These are phyloP conservation scores for Hydrochoerus hydrochaeris DNA, from an alignment of 2,113 vertebrate species.

Conservation along the genomic window DNA sequence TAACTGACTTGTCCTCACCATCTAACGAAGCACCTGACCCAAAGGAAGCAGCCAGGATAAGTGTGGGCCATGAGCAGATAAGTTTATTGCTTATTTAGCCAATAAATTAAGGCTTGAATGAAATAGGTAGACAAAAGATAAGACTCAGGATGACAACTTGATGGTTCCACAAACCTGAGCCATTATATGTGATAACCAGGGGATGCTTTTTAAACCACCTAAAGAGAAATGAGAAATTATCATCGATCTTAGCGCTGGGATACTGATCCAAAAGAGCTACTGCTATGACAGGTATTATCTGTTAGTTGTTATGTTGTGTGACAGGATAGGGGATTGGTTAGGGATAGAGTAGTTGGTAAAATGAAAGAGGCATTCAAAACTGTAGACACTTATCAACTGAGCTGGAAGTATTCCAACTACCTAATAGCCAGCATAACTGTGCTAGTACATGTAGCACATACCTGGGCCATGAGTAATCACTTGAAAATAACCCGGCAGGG, in stretches of 20 bases:
- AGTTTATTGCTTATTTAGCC: background rate
- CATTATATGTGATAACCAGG: background rate
- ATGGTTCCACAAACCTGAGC: background rate
- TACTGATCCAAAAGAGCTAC: background rate
- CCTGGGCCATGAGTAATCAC: slow-evolving; percentile 22
- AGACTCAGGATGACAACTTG: background rate
- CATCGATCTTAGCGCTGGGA: background rate
- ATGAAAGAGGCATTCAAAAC: background rate
- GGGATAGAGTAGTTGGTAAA: background rate
- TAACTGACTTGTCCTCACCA: background rate
- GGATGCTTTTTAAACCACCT: background rate
- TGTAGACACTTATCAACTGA: background rate
- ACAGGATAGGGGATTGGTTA: background rate
- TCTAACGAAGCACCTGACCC: background rate
- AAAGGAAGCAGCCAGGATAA: slow-evolving; percentile 16
- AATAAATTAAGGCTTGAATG: background rate
- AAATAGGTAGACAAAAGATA: background rate
- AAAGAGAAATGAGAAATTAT: background rate
- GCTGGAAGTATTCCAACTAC: background rate
- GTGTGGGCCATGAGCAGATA: background rate
- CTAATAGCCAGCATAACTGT: background rate
- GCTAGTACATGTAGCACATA: background rate
- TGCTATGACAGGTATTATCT: background rate
- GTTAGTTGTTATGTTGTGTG: background rate
- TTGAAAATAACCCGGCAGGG: slow-evolving; percentile 56